A percentile compares a stretch with the other conserved stretches of the same genome.
phyloP scores from a whole-genome alignment of 2,888 invertebrate genomes.

The Plagodis dolabraria region DNA sequence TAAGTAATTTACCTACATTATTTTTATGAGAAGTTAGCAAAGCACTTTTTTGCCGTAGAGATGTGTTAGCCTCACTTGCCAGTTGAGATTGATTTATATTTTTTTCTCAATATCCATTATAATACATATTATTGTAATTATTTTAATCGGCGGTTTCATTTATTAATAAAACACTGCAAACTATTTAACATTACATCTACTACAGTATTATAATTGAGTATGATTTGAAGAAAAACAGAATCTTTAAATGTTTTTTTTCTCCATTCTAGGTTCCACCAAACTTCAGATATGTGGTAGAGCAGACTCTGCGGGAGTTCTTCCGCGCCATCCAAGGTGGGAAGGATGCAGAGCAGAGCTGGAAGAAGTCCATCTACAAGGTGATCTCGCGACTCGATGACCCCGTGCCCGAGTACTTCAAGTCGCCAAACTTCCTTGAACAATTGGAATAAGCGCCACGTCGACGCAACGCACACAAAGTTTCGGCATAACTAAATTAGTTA shows the following conservation, averaged over 20 bases:
- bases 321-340: constrained; percentile 98
- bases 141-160: no score
- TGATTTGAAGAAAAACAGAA: neutral
- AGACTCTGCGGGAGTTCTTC: constrained; percentile 99
- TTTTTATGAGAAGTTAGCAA: no score
- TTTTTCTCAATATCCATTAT: no score
- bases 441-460: constrained; percentile 89
- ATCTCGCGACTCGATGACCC: constrained; percentile 99
- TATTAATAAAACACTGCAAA: no score
- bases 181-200: no score
- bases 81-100: no score
- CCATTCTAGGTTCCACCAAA: constrained; percentile 95
- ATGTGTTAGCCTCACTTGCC: no score
- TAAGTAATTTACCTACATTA: no score
- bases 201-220: no score
- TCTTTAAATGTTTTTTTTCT: neutral
- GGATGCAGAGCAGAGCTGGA: constrained; percentile 99
- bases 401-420: constrained; percentile 99
- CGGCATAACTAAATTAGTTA: constrained; percentile 64
- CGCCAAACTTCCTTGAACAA: constrained; percentile 99
- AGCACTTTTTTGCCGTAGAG: no score
- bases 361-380: constrained; percentile 99
- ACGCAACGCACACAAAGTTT: constrained; percentile 67
- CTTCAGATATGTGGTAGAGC: constrained; percentile 98
- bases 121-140: no score